Evolutionary conservation across 2,113 vertebrate species (phyloP).

Genomic region (Psilopogon haemacephalus): DNA sequence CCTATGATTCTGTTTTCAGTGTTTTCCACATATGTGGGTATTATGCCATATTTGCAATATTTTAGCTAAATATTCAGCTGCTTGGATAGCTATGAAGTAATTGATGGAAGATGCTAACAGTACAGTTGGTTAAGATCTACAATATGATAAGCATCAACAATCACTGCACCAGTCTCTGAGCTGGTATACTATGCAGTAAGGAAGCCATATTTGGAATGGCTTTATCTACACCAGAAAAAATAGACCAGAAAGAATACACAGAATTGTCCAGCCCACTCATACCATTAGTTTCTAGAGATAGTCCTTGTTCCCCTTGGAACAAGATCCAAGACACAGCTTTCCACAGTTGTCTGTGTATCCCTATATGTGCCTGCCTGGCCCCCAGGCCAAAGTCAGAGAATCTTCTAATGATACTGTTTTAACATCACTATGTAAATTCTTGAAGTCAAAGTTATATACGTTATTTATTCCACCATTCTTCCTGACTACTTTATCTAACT

Average conservation of each 20-base stretch:
- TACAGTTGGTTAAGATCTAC: background rate
- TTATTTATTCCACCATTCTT: conserved; percentile 7
- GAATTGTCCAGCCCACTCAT: background rate
- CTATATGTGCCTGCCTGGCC: background rate
- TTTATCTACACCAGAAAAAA: background rate
- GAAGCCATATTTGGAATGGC: background rate
- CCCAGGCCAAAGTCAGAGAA: background rate
- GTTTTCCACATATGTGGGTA: background rate
- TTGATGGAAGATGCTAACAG: background rate
- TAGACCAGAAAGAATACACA: background rate
- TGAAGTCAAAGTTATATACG: background rate
- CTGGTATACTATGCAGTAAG: background rate
- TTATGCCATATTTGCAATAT: background rate
- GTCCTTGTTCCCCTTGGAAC: background rate
- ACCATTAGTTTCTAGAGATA: background rate
- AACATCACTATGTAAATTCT: background rate
- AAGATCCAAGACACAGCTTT: background rate
- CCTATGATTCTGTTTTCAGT: background rate
- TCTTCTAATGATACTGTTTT: background rate
- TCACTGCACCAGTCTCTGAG: background rate
- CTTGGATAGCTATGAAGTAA: background rate
- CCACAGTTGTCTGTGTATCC: background rate
- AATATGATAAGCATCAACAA: background rate
- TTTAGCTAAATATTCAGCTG: background rate
- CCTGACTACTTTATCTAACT: background rate